Evolutionary conservation across 2,797 vertebrate species (phyloP).

Genomic region (Arremon brunneinucha): DNA sequence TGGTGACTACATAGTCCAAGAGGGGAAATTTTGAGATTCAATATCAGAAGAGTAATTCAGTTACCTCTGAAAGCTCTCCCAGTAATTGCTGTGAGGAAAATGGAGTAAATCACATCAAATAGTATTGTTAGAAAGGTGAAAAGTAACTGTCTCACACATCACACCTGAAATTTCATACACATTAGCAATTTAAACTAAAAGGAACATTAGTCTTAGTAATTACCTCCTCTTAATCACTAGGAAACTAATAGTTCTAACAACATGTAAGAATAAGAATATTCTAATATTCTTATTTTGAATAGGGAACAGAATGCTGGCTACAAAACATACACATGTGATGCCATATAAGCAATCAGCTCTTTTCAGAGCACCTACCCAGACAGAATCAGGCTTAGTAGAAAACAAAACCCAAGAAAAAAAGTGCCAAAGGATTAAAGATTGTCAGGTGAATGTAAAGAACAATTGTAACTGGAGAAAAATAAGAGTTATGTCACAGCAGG

Average conservation of each 20-base stretch:
- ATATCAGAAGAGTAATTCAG: conserved; percentile 39
- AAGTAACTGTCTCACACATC: background rate
- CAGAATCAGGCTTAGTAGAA: background rate
- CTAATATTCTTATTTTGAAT: background rate
- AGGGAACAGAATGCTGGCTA: background rate
- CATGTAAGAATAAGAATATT: background rate
- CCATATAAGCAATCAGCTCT: background rate
- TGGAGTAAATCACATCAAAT: conserved; percentile 67
- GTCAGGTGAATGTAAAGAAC: background rate
- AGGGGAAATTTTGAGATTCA: background rate
- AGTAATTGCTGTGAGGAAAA: conserved; percentile 87
- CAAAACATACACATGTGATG: background rate
- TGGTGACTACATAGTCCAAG: background rate
- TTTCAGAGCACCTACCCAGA: background rate
- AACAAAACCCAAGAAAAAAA: background rate
- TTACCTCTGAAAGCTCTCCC: conserved; percentile 97
- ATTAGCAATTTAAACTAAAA: background rate
- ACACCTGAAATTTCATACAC: background rate
- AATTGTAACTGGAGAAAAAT: background rate
- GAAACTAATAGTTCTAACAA: background rate
- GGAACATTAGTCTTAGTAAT: background rate
- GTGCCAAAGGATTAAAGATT: background rate
- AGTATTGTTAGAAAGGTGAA: conserved; percentile 38
- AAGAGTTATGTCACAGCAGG: background rate
- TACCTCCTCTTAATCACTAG: background rate